phyloP scores from a whole-genome alignment of 2,113 vertebrate species.

The Albula glossodonta region DNA sequence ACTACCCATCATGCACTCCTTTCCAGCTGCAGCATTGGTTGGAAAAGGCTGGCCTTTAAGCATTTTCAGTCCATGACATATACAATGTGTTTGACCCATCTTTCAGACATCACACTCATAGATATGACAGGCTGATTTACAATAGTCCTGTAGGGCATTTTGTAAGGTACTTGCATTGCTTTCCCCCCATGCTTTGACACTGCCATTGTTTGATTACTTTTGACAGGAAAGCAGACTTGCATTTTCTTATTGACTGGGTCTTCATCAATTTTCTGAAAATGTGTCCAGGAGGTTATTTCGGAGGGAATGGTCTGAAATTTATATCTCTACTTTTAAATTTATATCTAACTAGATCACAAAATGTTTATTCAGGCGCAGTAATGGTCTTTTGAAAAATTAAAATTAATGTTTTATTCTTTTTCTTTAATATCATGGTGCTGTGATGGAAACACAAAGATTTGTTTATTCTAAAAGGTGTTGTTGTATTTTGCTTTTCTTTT shows the following conservation, averaged over 20 bases:
- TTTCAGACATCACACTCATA: neutral
- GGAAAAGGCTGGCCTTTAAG: neutral
- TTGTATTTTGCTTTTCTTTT: too few relatives aligned
- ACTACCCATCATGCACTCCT: neutral
- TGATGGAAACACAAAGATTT: too few relatives aligned
- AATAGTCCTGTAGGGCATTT: neutral
- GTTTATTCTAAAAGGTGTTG: too few relatives aligned
- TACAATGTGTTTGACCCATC: neutral
- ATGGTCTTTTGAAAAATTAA: neutral
- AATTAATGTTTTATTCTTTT: too few relatives aligned
- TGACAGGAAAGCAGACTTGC: constrained; percentile 5
- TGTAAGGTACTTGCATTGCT: neutral
- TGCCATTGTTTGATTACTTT: neutral
- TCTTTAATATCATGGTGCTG: too few relatives aligned
- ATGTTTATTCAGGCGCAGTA: neutral
- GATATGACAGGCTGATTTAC: constrained; percentile 3
- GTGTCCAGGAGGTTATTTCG: neutral
- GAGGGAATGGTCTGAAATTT: neutral
- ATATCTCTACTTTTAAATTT: neutral
- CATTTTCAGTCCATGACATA: neutral
- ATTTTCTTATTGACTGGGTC: neutral
- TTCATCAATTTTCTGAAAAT: neutral
- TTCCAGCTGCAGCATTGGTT: neutral
- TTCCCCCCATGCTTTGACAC: neutral
- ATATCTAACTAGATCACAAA: neutral